A percentile compares a stretch with the other conserved stretches of the same genome.
Evolutionary conservation across 2,797 vertebrate genomes (phyloP).

Genomic region (Acanthopagrus latus): DNA sequence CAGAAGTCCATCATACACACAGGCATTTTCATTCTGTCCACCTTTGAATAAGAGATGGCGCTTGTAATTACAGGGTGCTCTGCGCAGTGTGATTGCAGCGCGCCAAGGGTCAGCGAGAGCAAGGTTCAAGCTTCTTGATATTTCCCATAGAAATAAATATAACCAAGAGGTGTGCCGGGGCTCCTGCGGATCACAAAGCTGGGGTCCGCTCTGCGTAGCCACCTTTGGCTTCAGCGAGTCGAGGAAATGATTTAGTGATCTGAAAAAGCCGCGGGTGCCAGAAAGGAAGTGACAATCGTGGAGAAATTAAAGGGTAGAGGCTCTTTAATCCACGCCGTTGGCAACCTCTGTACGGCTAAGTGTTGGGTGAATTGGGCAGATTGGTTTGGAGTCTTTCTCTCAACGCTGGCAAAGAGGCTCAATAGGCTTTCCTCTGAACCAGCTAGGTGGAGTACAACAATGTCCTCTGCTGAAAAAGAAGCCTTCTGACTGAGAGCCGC

Average conservation of each 20-base stretch:
- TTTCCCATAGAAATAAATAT: constrained; percentile 76
- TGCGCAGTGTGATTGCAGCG: constrained; percentile 67
- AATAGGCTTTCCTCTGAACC: constrained; percentile 31
- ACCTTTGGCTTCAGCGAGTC: constrained; percentile 58
- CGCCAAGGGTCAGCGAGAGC: constrained; percentile 62
- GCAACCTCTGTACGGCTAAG: constrained; percentile 49
- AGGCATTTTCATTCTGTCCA: constrained; percentile 58
- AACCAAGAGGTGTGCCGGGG: constrained; percentile 60
- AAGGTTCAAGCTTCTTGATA: constrained; percentile 74
- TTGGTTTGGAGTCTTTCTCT: constrained; percentile 36
- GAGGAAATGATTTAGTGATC: constrained; percentile 57
- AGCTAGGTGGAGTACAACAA: constrained; percentile 16
- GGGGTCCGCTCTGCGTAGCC: constrained; percentile 42
- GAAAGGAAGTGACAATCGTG: constrained; percentile 57
- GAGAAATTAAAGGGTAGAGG: constrained; percentile 57
- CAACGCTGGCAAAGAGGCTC: constrained; percentile 13
- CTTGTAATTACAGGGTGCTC: constrained; percentile 76
- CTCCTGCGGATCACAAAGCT: constrained; percentile 40
- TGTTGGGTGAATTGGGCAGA: constrained; percentile 55
- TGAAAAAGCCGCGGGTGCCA: constrained; percentile 41
- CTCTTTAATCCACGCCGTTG: constrained; percentile 46
- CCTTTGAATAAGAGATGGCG: constrained; percentile 72
- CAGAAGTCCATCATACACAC: constrained; percentile 46
- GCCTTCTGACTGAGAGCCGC: constrained; percentile 38
- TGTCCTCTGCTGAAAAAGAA: constrained; percentile 36